Base-by-base conservation (phyloP, 2,888 invertebrate genomes). In the Iphiclides podalirius region DNA sequence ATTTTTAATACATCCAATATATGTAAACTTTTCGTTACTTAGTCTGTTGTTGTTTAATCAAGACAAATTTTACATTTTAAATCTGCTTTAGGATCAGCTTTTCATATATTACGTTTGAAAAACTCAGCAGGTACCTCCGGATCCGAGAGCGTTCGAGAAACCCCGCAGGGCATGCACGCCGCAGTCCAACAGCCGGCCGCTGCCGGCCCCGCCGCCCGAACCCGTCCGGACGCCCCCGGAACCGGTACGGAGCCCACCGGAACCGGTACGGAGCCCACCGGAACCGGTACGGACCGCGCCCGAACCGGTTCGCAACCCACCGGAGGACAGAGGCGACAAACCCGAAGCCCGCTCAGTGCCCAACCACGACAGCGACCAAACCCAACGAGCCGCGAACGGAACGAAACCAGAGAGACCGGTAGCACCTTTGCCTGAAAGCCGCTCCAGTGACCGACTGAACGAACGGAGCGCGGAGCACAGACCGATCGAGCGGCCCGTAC, bases 81-180 rank as follows among this genome's bases (percentile, higher is more conserved):
- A n/a, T n/a, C n/a, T n/a, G n/a, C n/a, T n/a, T n/a, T n/a, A n/a
- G n/a, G n/a, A n/a, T n/a, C n/a, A n/a, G n/a, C n/a, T n/a, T n/a
- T n/a, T n/a, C n/a, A n/a, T n/a, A n/a, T n/a, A n/a, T n/a, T n/a
- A n/a, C n/a, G n/a, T n/a, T n/a, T n/a, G n/a, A n/a, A n/a, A n/a
- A n/a, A n/a, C n/a, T n/a, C n/a, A 9, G n/a, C 61, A 87, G 87
- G 73, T 87, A 0, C 49, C 49, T 45, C 87, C 88, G 6, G 87
- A 88, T 20, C 88, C 88, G 0, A 62, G 88, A 49, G 87, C 87
- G 0, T 88, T 87, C 37, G 88, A 87, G 45, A 88, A 88, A 37
- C 88, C 88, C 0, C 72, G 85, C 8, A 70, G 88, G 8, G 86
- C 87, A 0, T 81, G 82, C 65, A 87, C 87, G 0, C 87, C 87